These are phyloP conservation scores for Montifringilla adamsi DNA, from an alignment of 2,113 vertebrate genomes.

Conservation along the genomic window DNA sequence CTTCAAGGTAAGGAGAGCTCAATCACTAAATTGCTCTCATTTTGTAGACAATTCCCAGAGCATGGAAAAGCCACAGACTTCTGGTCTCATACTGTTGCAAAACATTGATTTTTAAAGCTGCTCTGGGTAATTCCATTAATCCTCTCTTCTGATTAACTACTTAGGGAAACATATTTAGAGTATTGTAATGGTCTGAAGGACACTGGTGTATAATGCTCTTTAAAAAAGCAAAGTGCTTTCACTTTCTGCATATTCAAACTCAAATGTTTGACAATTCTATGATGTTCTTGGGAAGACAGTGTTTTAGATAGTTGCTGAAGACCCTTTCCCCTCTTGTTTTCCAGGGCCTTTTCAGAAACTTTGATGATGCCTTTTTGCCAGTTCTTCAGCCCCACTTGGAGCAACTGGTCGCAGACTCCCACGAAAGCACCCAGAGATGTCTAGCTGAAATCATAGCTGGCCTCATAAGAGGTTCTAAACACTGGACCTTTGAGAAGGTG, in stretches of 20 bases:
- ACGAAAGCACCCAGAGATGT: constrained; percentile 95
- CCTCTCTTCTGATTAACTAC: background rate
- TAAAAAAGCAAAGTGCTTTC: background rate
- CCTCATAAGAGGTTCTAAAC: constrained; percentile 93
- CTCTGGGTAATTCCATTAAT: background rate
- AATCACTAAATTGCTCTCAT: background rate
- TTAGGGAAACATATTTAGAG: background rate
- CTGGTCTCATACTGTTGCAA: background rate
- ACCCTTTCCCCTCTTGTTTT: background rate
- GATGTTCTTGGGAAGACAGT: background rate
- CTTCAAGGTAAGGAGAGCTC: constrained; percentile 86
- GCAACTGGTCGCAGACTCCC: constrained; percentile 86
- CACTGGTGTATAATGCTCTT: background rate
- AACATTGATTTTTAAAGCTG: background rate
- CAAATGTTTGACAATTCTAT: rapidly evolving
- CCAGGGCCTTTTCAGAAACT: constrained; percentile 95
- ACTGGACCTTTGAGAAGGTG: constrained; percentile 94
- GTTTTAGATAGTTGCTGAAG: background rate
- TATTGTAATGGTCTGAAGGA: background rate
- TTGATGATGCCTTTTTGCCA: constrained; percentile 86
- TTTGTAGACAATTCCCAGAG: background rate
- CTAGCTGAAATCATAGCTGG: constrained; percentile 95
- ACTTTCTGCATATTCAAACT: background rate
- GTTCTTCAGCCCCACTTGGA: constrained; percentile 89
- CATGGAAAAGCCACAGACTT: background rate